Base-by-base conservation (phyloP, 2,113 vertebrate species). In the Leucosticte australis region DNA sequence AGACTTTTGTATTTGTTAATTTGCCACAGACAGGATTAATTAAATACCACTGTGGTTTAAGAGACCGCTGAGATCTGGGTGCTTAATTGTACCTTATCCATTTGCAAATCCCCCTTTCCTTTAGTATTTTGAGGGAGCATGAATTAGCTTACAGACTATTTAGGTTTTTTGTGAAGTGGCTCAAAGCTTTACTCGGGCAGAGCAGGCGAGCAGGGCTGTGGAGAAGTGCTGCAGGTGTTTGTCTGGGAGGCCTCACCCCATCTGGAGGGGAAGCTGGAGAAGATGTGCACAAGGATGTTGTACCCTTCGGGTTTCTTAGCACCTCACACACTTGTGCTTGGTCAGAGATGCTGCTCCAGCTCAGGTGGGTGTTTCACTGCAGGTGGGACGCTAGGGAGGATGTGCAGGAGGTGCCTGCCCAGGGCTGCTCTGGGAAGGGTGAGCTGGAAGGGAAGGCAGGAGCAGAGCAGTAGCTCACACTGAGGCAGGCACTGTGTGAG, bases 321-420 rank as follows among this genome's bases (percentile, higher is more conserved):
- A n/a, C 28, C 24, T 21, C 12, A 8, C 10, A 0, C 10, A 1
- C 11, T 9, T 35, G 35, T 76, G 60, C 30, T 82, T 3, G 3
- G 30, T 30, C 75, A 62, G 75, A 57, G 78, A 26, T 35, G 70
- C 71, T 85, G 2, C 4, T 76, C 78, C 82, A 65, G 62, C 65
- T 65, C 70, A 4, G 11, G 13, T 73, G 71, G 9, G 13, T 64
- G 11, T 74, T 31, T 15, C 15, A 4, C 41, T 79, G 65, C 78
- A 60, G 71, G 5, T 41, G 41, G 21, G 68, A 44, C 8, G 31
- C 55, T 4, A 1, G 10, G 0, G 4, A 62, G 81, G 67, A 6
- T 21, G 4, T 1, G 9, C 22, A 9, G 1, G 2, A 27, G 26
- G 8, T 2, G 2, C 4, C 0, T 73, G 79, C 6, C 52, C 56